A percentile compares a stretch with the other conserved stretches of the same genome.
Evolutionary conservation across 2,797 vertebrate genomes (phyloP).

Genomic region (Tachyglossus aculeatus): DNA sequence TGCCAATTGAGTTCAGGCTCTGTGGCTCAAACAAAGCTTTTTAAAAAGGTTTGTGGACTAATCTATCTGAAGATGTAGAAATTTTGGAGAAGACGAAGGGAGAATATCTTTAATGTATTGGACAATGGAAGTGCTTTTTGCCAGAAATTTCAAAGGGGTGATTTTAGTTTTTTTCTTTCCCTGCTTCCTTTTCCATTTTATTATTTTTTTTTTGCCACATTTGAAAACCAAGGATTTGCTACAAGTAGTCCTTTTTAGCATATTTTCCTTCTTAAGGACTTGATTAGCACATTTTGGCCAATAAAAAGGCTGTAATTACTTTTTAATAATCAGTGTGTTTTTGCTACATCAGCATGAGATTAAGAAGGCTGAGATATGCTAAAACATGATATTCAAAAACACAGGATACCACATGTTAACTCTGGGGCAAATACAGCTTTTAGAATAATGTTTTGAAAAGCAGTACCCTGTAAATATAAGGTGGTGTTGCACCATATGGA

Average conservation of each 20-base stretch:
- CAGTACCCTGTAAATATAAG: constrained; percentile 80
- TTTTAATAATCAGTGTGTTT: constrained; percentile 66
- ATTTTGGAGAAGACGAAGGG: neutral
- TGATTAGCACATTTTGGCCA: constrained; percentile 70
- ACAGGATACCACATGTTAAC: constrained; percentile 62
- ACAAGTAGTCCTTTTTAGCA: constrained; percentile 36
- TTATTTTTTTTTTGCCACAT: constrained; percentile 29
- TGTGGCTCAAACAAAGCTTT: constrained; percentile 51
- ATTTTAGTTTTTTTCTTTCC: constrained; percentile 18
- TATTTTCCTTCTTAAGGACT: constrained; percentile 40
- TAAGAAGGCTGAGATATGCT: constrained; percentile 52
- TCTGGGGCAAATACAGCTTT: constrained; percentile 74
- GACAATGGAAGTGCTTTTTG: neutral
- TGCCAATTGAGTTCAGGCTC: constrained; percentile 46
- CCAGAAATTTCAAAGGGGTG: neutral
- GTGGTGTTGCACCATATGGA: constrained; percentile 80
- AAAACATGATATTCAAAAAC: constrained; percentile 53
- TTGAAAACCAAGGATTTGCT: constrained; percentile 35
- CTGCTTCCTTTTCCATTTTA: constrained; percentile 8
- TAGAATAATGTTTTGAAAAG: constrained; percentile 78
- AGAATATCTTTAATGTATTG: neutral
- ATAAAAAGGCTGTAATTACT: constrained; percentile 66
- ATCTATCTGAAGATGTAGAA: constrained; percentile 39
- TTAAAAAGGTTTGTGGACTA: constrained; percentile 24
- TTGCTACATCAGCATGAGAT: constrained; percentile 58